Base-by-base conservation (phyloP, 2,797 vertebrate genomes). In the Decapterus maruadsi region DNA sequence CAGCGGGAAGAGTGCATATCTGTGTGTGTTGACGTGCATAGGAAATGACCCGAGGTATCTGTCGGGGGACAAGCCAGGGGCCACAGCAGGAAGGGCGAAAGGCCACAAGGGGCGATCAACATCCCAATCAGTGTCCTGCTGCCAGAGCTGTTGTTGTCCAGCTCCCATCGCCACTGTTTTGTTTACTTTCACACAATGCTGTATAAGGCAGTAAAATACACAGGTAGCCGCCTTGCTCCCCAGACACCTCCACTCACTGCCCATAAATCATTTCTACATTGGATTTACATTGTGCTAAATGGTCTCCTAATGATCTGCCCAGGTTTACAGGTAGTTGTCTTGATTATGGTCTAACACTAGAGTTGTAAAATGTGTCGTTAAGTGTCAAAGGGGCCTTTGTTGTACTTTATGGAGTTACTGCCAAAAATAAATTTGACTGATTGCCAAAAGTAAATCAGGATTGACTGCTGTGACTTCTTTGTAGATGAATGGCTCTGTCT, bases 71-170 rank as follows among this genome's bases (percentile, higher is more conserved):
- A 53, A 82, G 81, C 82, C 65, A 59, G 83, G 84, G 85, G 78
- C 84, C 77, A 68, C 76, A 66, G 70, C 82, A 91, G 93, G 93
- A 95, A 95, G 93, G 93, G 94, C 94, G 90, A 88, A 88, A 91
- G 90, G 91, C 89, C 91, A 83, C 57, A 13, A 26, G 46, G 72
- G 86, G 84, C 62, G 55, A 82, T 81, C 76, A 61, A 87, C 85
- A 87, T 85, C 83, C 84, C 88, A 91, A 92, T 91, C 93, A 91
- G 86, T 78, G 77, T 88, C 90, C 90, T 80, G 72, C 85, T 59
- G 81, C 78, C 83, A 61, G 54, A 66, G 80, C 76, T 83, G 89
- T 87, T 87, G 82, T 86, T 89, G 72, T 80, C 60, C 55, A 38
- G 64, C 86, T 86, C 82, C 40, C 26, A 78, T 73, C 34, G n/a